Conservation (phyloP, 2,113 vertebrate genomes). For the Dipodomys spectabilis region DNA sequence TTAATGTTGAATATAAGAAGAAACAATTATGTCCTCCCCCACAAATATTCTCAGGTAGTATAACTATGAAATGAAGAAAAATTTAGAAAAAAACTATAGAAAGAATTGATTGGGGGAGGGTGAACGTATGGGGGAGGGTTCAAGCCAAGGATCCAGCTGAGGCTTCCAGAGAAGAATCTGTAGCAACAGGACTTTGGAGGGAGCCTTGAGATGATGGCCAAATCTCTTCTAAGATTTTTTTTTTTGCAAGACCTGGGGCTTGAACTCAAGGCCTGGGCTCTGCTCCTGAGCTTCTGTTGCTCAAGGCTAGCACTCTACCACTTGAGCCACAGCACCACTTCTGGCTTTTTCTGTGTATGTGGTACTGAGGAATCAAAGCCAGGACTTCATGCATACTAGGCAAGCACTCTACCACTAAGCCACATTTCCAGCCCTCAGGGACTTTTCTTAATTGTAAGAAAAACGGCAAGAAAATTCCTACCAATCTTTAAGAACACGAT, state of each 20-base stretch:
- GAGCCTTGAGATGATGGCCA: neutral
- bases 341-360: too few relatives aligned
- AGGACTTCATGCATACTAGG: too few relatives aligned
- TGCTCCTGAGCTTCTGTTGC: too few relatives aligned
- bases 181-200: neutral
- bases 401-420: too few relatives aligned
- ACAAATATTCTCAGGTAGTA: neutral
- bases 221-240: neutral
- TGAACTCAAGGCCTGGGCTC: too few relatives aligned
- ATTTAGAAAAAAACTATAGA: neutral
- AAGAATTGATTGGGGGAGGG: neutral
- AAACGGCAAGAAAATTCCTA: constrained; percentile 40
- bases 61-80: neutral
- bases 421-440: too few relatives aligned
- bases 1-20: neutral
- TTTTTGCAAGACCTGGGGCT: too few relatives aligned
- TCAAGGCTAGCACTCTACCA: too few relatives aligned
- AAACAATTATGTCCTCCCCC: neutral
- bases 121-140: too few relatives aligned
- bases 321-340: too few relatives aligned
- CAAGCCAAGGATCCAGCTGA: neutral
- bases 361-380: too few relatives aligned
- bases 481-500: constrained; percentile 48
- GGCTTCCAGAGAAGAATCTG: neutral
- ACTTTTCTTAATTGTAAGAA: neutral